Evolutionary conservation across 2,888 invertebrate species (phyloP), one percentile per base, ranked within the genome.

Genomic region (Catonia carolina): DNA sequence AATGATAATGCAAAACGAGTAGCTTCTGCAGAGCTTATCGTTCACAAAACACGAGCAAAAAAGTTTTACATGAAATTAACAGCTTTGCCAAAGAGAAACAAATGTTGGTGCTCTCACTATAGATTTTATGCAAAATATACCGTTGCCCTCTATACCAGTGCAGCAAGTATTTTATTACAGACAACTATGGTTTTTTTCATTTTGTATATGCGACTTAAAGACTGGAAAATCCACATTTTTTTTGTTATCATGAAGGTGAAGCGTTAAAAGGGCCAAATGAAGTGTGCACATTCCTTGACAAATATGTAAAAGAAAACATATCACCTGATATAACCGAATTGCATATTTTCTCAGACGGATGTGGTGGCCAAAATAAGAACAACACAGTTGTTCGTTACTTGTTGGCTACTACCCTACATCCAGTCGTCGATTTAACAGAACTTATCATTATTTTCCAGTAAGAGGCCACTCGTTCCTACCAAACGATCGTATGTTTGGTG

Each of bases 361-460:
- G 66, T 57, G 61, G 59, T 33, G 63, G 65, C n/a, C 64, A 67
- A 59, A 67, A n/a, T n/a, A n/a, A n/a, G 27, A 65, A 63, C 23
- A 54, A 60, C 49, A 54, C 61, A 8, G 20, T 62, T 7, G 57
- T 59, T 18, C 31, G 53, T 15, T 53, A 60, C 22, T 45, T 58
- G 15, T 18, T 54, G 18, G 56, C 60, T 23, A 39, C 62, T 36
- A n/a, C n/a, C n/a, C n/a, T n/a, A 48, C 51, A 51, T 54, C 59
- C 37, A 52, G 27, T 23, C 51, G 55, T 39, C 33, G 52, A 42
- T 64, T 64, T 58, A 5, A 48, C 1, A 53, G 55, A 37, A 55
- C 61, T 18, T 23, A 47, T 12, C 61, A 60, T 23, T 61, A 59
- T 48, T 63, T 63, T 36, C 59, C 61, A 37, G 22, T 61, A 48